These are phyloP conservation scores for Willisornis vidua DNA, from an alignment of 2,113 vertebrate species.

Conservation along the genomic window DNA sequence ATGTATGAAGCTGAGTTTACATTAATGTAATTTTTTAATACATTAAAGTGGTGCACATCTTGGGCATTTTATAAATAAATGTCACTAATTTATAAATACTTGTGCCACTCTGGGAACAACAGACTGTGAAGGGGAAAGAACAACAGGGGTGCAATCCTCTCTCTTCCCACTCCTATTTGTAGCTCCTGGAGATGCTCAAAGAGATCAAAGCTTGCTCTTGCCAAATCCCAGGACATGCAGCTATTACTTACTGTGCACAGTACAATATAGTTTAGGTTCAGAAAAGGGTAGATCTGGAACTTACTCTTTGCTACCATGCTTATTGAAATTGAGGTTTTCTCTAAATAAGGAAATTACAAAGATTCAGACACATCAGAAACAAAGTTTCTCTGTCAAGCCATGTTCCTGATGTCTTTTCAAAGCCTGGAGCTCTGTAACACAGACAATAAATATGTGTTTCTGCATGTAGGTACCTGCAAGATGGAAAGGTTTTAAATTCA, in stretches of 20 bases:
- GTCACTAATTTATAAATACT: slow-evolving; percentile 61
- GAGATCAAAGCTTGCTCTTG: slow-evolving; percentile 55
- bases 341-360: neutral
- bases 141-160: slow-evolving; percentile 40
- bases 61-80: slow-evolving; percentile 58
- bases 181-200: slow-evolving; percentile 49
- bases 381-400: neutral
- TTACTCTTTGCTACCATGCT: neutral
- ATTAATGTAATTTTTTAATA: slow-evolving; percentile 56
- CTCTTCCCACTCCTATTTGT: slow-evolving; percentile 30
- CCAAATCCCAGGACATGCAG: slow-evolving; percentile 42
- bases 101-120: neutral
- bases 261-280: neutral
- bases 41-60: slow-evolving; percentile 13
- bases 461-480: neutral
- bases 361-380: neutral
- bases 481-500: neutral
- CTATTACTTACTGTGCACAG: slow-evolving; percentile 25
- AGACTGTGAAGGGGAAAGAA: slow-evolving; percentile 42
- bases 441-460: neutral
- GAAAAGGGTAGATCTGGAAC: neutral
- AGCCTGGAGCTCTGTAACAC: neutral
- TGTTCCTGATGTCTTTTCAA: neutral
- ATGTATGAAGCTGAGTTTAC: slow-evolving; percentile 62
- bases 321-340: neutral